A percentile compares a stretch with the other conserved stretches of the same genome.
phyloP scores from a whole-genome alignment of 2,888 invertebrate genomes.

The Eupithecia abbreviata region DNA sequence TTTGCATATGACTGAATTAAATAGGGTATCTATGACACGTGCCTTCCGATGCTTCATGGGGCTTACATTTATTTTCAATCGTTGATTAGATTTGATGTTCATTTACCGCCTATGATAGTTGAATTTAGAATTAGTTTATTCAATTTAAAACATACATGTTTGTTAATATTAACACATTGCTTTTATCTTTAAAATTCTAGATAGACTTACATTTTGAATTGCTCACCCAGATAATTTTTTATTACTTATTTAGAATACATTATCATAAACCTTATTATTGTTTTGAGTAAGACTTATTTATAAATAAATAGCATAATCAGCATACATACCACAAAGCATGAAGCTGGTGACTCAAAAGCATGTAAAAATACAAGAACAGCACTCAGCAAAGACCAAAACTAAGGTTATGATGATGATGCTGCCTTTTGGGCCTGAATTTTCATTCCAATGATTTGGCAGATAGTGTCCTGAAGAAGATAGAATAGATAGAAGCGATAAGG shows the following conservation, averaged over 20 bases:
- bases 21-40: neutral
- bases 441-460: conserved; percentile 88
- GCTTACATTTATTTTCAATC: conserved; percentile 38
- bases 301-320: neutral
- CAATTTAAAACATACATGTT: conserved; percentile 6
- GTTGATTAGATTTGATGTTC: neutral
- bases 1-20: neutral
- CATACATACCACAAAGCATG: conserved; percentile 3
- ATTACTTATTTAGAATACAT: neutral
- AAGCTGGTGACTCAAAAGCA: conserved; percentile 11
- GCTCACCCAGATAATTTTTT: neutral
- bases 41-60: conserved; percentile 3
- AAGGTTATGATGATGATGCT: conserved; percentile 40
- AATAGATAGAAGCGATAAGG: neutral
- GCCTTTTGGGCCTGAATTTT: conserved; percentile 72
- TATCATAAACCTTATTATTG: neutral
- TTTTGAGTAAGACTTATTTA: neutral
- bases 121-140: conserved; percentile 17
- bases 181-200: neutral
- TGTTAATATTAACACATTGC: neutral
- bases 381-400: neutral
- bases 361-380: conserved; percentile 3
- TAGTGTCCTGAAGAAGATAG: conserved; percentile 54
- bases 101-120: neutral
- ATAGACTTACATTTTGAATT: neutral